Evolutionary conservation across 2,797 vertebrate species (phyloP).

Genomic region (Onychomys leucogaster): DNA sequence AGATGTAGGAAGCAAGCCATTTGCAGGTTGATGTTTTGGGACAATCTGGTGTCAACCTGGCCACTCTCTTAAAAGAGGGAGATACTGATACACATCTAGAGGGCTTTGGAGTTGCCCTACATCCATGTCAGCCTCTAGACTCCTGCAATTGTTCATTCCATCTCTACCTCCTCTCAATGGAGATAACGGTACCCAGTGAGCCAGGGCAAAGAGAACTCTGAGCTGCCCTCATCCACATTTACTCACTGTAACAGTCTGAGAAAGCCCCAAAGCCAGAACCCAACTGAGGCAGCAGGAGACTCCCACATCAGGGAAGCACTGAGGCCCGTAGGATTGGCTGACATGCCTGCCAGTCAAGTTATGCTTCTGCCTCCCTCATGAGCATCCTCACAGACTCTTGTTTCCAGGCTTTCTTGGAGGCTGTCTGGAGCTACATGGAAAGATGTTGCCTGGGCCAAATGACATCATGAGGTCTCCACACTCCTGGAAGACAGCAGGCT

Average conservation of each 20-base stretch:
- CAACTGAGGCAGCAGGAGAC: neutral
- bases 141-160: too few relatives aligned
- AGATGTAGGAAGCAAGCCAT: neutral
- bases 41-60: too few relatives aligned
- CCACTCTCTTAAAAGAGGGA: neutral
- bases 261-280: neutral
- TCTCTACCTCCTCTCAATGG: rapidly evolving
- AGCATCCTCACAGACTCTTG: neutral
- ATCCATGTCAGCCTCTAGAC: neutral
- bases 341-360: rapidly evolving
- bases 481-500: neutral
- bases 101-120: too few relatives aligned
- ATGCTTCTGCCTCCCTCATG: neutral
- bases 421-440: neutral
- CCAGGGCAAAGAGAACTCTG: neutral
- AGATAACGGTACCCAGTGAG: neutral
- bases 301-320: rapidly evolving
- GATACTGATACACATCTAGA: neutral
- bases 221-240: neutral
- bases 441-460: neutral
- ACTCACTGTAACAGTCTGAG: neutral
- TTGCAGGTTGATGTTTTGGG: neutral
- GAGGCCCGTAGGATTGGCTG: neutral
- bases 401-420: neutral
- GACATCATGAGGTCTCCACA: neutral